Evolutionary conservation across 2,113 vertebrate species (phyloP).

Genomic region (Heterocephalus glaber): DNA sequence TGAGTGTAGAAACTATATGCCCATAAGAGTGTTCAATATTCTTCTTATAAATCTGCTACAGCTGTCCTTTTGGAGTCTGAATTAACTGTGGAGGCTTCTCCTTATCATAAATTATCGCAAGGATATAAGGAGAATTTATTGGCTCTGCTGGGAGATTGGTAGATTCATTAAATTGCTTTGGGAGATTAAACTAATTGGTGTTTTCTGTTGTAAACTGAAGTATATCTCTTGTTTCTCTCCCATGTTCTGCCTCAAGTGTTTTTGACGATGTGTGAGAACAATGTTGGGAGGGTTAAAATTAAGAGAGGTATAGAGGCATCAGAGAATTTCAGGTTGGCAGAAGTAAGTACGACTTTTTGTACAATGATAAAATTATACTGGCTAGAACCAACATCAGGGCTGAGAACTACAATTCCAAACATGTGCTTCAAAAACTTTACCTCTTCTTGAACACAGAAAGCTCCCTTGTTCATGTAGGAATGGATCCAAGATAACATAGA

Average conservation of each 20-base stretch:
- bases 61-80: slow-evolving; percentile 21
- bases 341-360: neutral
- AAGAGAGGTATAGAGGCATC: neutral
- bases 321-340: neutral
- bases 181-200: slow-evolving; percentile 53
- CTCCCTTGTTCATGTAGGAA: neutral
- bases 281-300: neutral
- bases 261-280: slow-evolving; percentile 37
- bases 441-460: neutral
- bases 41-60: slow-evolving; percentile 51
- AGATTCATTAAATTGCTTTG: slow-evolving; percentile 56
- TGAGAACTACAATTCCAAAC: neutral
- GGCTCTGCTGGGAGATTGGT: neutral
- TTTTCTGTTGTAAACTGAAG: slow-evolving; percentile 60
- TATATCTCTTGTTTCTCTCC: slow-evolving; percentile 50
- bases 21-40: slow-evolving; percentile 17
- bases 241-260: slow-evolving; percentile 6
- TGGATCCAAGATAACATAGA: neutral
- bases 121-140: slow-evolving; percentile 11
- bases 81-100: slow-evolving; percentile 52
- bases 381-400: neutral
- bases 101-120: neutral
- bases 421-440: neutral
- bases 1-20: slow-evolving; percentile 12
- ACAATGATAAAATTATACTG: neutral